Base-by-base conservation (phyloP, 2,113 vertebrate species). In the Gobiocypris rarus region DNA sequence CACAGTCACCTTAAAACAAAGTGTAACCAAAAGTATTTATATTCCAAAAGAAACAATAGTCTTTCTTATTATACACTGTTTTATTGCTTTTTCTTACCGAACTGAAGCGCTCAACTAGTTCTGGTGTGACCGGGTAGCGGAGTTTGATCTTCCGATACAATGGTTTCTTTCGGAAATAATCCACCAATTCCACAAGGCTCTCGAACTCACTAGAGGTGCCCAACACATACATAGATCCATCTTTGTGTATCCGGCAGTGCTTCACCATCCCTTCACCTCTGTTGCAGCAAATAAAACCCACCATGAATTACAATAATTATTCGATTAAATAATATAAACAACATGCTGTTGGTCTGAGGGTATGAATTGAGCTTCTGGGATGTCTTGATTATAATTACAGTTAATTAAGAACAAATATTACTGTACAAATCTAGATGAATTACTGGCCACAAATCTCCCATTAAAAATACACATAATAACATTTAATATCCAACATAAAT, bases 251-350 rank as follows among this genome's bases (percentile, higher is more conserved):
- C 19, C 97, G 95, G 83, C 97, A 99, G 85, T 99, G 98, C 71
- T 98, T 99, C 73, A 99, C 96, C 90, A 96, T 97, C 45, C 97
- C 96, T 52, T 96, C 95, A 1, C 97, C 98, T 89, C 98, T 99
- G 93, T 34, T 5, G 54, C 7, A 90, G 2, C 50, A 84, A 54
- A 79, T 71, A 77, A 65, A 79, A 22, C 9, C 22, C 61, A 83
- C 31, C 50, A 24, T 65, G 24, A 63, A 50, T 41, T 71, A 19
- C 17, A 83, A n/a, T 8, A 75, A 75, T 61, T n/a, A 38, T 38
- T 34, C 3, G 17, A 34, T 9, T 34, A 67, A 67, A 34, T 34
- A 34, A 34, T 15, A 34, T 17, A 65, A 65, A 34, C 26, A 63
- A 63, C 2, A 28, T 6, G 58, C n/a, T 5, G 22, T 58, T 5